Evolutionary conservation across 2,888 invertebrate species (phyloP), one percentile per base, ranked within the genome.

Genomic region (Synergus laeviventris): DNA sequence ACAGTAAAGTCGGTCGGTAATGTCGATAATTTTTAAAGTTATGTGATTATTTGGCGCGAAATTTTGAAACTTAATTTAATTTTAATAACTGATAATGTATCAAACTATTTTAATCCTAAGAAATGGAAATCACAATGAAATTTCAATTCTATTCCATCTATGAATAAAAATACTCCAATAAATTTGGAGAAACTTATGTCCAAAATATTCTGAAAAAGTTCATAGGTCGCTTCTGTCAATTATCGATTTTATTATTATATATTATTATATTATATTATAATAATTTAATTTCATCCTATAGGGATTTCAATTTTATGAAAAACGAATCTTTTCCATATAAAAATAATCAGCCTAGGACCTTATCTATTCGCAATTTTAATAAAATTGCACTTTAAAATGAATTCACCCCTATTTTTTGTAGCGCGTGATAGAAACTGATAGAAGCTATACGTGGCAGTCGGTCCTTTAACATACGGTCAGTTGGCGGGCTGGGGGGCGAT

Each of bases 401-500:
- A 45, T 24, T 2, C 42, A 21, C 5, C 21, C 49, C 49, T 45
- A 21, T 16, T 66, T 31, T 31, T 39, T 42, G 8, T n/a, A 70
- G 24, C 49, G 31, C 70, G n/a, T n/a, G 14, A 49, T 70, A 70
- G 70, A 66, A 66, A 42, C 12, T n/a, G 39, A 39, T 39, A 38
- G 38, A 66, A 66, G 21, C 24, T n/a, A 73, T 61, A 76, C 73
- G 54, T 64, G 45, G 81, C 81, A 79, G 78, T 81, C 74, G 76
- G 74, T 74, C 60, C 66, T 60, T 76, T 64, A 62, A 56, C 56
- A 56, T 56, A 56, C 56, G 62, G 49, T 66, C 74, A 79, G 78
- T 79, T 83, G 81, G 81, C 81, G 81, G 79, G 82, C 74, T 79
- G 78, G 82, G 80, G 82, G 80, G 83, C 79, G 76, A 79, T 88